Evolutionary conservation across 2,113 vertebrate species (phyloP).

Genomic region (Corythornis madagascariensis): DNA sequence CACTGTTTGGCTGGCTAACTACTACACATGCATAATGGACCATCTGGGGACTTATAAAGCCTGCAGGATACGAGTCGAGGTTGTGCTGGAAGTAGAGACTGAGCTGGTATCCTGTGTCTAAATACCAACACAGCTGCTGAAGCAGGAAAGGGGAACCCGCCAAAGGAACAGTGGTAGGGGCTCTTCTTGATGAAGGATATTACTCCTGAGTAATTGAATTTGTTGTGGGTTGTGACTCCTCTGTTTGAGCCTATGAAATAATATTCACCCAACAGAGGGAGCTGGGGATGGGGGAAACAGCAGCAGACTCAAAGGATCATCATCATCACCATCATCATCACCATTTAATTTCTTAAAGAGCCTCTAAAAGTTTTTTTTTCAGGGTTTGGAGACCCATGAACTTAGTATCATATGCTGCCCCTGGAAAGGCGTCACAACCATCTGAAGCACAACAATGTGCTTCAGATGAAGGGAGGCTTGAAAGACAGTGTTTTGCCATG

Average conservation of each 20-base stretch:
- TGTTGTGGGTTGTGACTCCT: slow-evolving; percentile 38
- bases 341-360: slow-evolving; percentile 4
- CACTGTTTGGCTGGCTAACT: slow-evolving; percentile 47
- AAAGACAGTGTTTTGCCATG: background rate
- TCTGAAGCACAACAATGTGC: background rate
- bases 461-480: slow-evolving; percentile 18
- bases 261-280: slow-evolving; percentile 29
- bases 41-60: slow-evolving; percentile 61
- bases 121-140: slow-evolving; percentile 70
- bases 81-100: slow-evolving; percentile 57
- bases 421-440: background rate
- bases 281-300: background rate
- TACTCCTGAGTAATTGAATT: slow-evolving; percentile 48
- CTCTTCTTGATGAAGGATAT: slow-evolving; percentile 46
- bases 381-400: background rate
- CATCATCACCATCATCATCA: background rate
- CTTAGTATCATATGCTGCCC: background rate
- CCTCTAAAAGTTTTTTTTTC: background rate
- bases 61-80: slow-evolving; percentile 30
- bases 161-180: background rate
- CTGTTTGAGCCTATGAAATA: slow-evolving; percentile 42
- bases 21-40: slow-evolving; percentile 44
- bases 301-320: background rate
- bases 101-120: slow-evolving; percentile 68
- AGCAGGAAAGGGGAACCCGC: slow-evolving; percentile 50